Conservation (phyloP, 1,140 invertebrate species). For the Drosophila miranda region DNA sequence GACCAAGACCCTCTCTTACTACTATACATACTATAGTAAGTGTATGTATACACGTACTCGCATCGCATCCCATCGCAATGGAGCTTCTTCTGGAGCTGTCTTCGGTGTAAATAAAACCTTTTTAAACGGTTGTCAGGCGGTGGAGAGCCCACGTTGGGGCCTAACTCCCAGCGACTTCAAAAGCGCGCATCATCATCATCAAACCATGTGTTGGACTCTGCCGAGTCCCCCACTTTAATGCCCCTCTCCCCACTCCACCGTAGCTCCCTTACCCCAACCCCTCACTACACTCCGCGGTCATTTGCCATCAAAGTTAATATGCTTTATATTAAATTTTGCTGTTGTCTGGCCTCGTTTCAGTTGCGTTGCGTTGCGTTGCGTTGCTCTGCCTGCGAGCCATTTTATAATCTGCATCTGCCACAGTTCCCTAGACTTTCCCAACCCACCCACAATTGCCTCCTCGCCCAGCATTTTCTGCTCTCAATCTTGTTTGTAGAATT, state of each 20-base stretch:
- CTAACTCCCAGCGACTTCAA: slow-evolving; percentile 67
- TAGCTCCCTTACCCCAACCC: not conserved
- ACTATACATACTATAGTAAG: slow-evolving; percentile 8
- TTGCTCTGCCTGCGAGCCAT: slow-evolving; percentile 44
- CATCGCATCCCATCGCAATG: not conserved
- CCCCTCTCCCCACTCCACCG: not conserved
- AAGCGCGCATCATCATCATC: slow-evolving; percentile 71
- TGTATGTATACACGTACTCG: slow-evolving; percentile 1
- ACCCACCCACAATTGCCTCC: not conserved
- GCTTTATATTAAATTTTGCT: slow-evolving; percentile 75
- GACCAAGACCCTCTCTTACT: slow-evolving; percentile 7
- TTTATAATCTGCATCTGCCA: slow-evolving; percentile 72
- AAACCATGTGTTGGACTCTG: slow-evolving; percentile 63
- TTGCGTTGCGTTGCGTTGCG: slow-evolving; percentile 42
- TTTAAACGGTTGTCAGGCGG: slow-evolving; percentile 78
- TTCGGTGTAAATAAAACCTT: slow-evolving; percentile 80
- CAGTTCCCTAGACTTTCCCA: slow-evolving; percentile 32
- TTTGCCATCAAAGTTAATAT: slow-evolving; percentile 78
- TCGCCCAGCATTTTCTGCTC: not conserved
- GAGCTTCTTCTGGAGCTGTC: slow-evolving; percentile 31
- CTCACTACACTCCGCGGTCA: slow-evolving; percentile 47
- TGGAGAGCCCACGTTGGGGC: slow-evolving; percentile 39
- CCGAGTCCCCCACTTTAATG: not conserved
- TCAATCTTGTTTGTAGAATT: slow-evolving; percentile 36
- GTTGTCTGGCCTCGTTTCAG: slow-evolving; percentile 53